These are phyloP conservation scores for Pandion haliaetus DNA, from an alignment of 2,113 vertebrate genomes.

Conservation along the genomic window DNA sequence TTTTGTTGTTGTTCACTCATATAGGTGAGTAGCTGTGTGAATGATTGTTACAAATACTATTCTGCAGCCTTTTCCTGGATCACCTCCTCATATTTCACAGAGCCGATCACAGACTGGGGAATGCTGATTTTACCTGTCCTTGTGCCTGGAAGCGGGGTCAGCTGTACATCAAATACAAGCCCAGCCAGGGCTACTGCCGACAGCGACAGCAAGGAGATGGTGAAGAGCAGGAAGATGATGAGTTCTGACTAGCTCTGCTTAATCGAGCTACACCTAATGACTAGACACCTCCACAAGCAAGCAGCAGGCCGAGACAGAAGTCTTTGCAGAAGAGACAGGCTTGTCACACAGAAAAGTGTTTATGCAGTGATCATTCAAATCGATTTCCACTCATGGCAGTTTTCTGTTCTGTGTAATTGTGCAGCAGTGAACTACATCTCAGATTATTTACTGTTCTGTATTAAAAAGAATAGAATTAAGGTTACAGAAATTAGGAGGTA, in stretches of 20 bases:
- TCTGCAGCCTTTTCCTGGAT: background rate
- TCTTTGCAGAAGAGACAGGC: background rate
- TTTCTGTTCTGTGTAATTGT: background rate
- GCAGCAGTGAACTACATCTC: background rate
- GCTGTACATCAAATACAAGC: background rate
- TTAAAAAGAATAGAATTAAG: background rate
- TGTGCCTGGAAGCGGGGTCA: background rate
- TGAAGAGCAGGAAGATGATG: background rate
- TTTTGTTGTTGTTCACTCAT: background rate
- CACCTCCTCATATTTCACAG: background rate
- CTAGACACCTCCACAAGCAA: background rate
- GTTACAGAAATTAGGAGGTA: background rate
- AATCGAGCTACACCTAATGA: accelerated
- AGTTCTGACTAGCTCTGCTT: background rate
- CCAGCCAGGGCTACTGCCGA: background rate
- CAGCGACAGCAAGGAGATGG: background rate
- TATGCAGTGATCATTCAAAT: background rate
- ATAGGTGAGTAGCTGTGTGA: background rate
- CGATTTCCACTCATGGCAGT: accelerated
- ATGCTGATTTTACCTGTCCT: accelerated
- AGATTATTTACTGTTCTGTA: background rate
- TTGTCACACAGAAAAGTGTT: background rate
- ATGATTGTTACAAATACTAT: background rate
- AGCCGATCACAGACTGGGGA: background rate
- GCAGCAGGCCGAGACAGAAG: background rate